Evolutionary conservation across 92 coral and sea anemone species (phyloP), one percentile per base, ranked within the genome.

Genomic region (Meandrina meandrites): DNA sequence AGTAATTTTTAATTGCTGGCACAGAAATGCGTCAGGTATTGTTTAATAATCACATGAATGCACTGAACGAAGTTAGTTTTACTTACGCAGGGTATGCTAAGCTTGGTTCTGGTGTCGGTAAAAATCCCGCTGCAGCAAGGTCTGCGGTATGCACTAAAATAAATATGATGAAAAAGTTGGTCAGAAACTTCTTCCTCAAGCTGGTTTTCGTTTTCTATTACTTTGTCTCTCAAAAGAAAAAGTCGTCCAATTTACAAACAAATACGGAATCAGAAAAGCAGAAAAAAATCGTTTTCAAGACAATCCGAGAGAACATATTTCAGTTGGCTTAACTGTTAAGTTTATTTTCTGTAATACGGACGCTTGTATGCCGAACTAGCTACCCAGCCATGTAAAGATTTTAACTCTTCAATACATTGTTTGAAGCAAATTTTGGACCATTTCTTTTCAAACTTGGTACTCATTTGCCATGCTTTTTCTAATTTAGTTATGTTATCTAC

Each of bases 41-140:
- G 8, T 64, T 64, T 8, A 64, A 11, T 24, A n/a, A 64, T 24
- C n/a, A n/a, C n/a, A n/a, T n/a, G n/a, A n/a, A 34, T 35, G 12
- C 24, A 18, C 1, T 36, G 48, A 21, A 8, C 2, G 45, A 18
- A 42, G 45, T 32, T 48, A 37, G 14, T 32, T 32, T 67, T 87
- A 96, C 98, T 90, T 84, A 97, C 99, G 95, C 95, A 27, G 98
- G 98, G 76, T 95, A 96, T 22, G 95, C 93, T 69, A 94, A 77
- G 75, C 79, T 92, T 71, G 99, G 99, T 54, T 97, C 99, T 34
- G 96, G 94, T 28, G 95, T 87, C 14, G 96, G 92, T 60, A 92
- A 90, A 85, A 91, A 94, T 81, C 96, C 93, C 0, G 93, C 89
- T 5, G 92, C 92, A 54, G 89, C 91, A 64, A 94, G 86, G 64